Base-by-base conservation (phyloP, 2,797 vertebrate genomes). In the Eleutherodactylus coqui region DNA sequence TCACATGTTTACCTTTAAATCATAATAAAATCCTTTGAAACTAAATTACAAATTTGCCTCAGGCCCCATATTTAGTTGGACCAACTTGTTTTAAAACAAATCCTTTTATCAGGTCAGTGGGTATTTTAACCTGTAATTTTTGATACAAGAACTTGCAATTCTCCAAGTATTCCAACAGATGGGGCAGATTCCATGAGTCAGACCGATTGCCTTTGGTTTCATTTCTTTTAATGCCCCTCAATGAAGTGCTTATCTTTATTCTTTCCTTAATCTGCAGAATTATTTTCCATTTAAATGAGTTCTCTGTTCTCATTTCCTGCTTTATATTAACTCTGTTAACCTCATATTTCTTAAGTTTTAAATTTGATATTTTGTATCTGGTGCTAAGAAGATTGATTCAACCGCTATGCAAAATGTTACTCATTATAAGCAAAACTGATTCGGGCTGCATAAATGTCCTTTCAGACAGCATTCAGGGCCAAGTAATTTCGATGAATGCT, bases 361-460 rank as follows among this genome's bases (percentile, higher is more conserved):
- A n/a, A 79, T 62, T 11, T 60, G 24, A 79, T 45, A 62, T 29
- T 43, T 79, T 10, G 19, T 34, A 51, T 51, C 62, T 49, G 67
- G 27, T 67, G 45, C 41, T 19, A 62, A n/a, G 27, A 41, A 72
- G 51, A 58, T 32, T 67, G 78, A 36, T 58, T 75, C 14, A 72
- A 64, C 34, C 67, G 24, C n/a, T 49, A 81, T 86, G 43, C 43
- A 85, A n/a, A 85, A 85, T 47, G 49, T 47, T 27, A 34, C 14
- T 75, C 75, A 55, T 60, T 75, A 55, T 45, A 72, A 8, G 38
- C 21, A 75, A 86, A 75, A 49, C 2, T 24, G 7, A 36, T 67
- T 80, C 24, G 41, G 80, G 78, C 58, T 72, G 77, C 43, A 86
- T 64, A 81, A 81, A 86, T n/a, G 69, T 75, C 85, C 69, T 75